Percentiles rank a stretch among this genome's conserved stretches.
Evolutionary conservation across 2,888 invertebrate species (phyloP).

Genomic region (Odontocolon sp.): DNA sequence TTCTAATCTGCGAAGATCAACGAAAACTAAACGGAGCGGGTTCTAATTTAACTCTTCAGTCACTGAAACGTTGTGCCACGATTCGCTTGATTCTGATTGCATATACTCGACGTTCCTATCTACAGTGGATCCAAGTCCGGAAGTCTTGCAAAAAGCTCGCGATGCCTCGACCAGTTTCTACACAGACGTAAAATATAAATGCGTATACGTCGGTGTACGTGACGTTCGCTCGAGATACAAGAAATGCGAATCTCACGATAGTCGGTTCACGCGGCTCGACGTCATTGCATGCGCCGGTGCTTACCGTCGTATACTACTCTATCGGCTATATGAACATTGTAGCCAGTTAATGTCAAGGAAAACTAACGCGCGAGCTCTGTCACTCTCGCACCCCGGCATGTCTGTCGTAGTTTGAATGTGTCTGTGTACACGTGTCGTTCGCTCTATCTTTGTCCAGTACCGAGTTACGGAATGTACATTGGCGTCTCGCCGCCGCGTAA

Average conservation of each 20-base stretch:
- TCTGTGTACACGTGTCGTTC: slow-evolving; percentile 64
- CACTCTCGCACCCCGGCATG: slow-evolving; percentile 7
- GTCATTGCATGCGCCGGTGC: background rate
- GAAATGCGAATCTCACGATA: slow-evolving; percentile 7
- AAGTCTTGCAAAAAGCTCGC: no score
- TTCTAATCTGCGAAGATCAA: no score
- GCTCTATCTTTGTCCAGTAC: slow-evolving; percentile 50
- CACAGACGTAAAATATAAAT: no score
- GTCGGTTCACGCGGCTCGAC: background rate
- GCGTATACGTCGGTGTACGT: background rate
- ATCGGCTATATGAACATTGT: slow-evolving; percentile 66
- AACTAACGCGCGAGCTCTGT: slow-evolving; percentile 57
- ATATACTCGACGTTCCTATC: no score
- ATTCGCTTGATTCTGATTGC: no score
- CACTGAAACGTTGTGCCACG: no score
- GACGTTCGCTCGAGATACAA: background rate
- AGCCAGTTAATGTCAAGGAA: slow-evolving; percentile 72
- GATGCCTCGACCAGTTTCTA: no score
- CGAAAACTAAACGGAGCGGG: no score
- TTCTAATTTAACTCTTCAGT: no score
- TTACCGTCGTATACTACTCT: slow-evolving; percentile 3
- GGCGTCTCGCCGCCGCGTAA: background rate
- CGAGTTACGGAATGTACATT: slow-evolving; percentile 19
- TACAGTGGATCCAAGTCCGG: no score
- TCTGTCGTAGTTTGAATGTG: slow-evolving; percentile 37